Evolutionary conservation across 2,113 vertebrate species (phyloP).

Genomic region (Neogobius melanostomus): DNA sequence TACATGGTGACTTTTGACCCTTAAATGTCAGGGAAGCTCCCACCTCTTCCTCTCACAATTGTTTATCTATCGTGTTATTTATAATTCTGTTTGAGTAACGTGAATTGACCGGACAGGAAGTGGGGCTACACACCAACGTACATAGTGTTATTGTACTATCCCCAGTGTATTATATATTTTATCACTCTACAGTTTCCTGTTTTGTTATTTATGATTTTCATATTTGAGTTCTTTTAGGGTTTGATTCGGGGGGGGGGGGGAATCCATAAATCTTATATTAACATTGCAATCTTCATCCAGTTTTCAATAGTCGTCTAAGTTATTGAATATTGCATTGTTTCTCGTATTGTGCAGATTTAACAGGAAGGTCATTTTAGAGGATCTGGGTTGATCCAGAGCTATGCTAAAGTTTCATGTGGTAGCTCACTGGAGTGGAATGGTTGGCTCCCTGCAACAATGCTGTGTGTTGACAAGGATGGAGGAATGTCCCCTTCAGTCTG

Average conservation of each 20-base stretch:
- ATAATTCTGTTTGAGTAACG: conserved; percentile 35
- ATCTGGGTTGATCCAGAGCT: conserved; percentile 45
- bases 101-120: conserved; percentile 10
- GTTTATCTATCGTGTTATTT: conserved; percentile 20
- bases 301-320: too few species aligned
- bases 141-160: too few species aligned
- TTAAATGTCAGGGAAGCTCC: background rate
- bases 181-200: too few species aligned
- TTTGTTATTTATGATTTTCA: too few species aligned
- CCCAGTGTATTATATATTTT: too few species aligned
- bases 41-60: conserved; percentile 11
- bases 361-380: conserved; percentile 31
- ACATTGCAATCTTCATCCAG: too few species aligned
- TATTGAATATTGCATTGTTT: too few species aligned
- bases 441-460: conserved; percentile 61
- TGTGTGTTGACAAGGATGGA: conserved; percentile 66
- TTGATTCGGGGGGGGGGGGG: too few species aligned
- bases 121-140: too few species aligned
- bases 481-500: conserved; percentile 65
- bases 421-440: conserved; percentile 67
- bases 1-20: background rate
- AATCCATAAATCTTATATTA: too few species aligned
- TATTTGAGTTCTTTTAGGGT: too few species aligned
- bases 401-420: conserved; percentile 61
- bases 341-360: too few species aligned